phyloP scores from a whole-genome alignment of 35 echinoderm and acorn worm genomes.

The Ophioderma brevispina region DNA sequence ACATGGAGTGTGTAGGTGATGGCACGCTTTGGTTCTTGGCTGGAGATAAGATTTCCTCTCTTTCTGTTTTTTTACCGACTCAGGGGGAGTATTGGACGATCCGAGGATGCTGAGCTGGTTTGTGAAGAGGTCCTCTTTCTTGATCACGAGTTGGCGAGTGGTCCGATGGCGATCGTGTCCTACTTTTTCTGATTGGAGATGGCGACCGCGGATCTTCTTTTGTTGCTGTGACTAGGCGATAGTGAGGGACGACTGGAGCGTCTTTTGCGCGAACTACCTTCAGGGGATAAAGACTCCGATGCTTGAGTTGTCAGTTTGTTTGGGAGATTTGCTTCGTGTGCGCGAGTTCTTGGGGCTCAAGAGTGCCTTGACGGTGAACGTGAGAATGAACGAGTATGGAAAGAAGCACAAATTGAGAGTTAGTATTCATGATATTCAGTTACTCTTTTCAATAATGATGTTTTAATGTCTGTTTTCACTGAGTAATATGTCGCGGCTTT shows the following conservation, averaged over 20 bases:
- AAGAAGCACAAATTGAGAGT: no score
- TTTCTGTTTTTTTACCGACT: background rate
- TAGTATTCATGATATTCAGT: no score
- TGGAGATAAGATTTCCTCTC: background rate
- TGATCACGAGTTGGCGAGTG: background rate
- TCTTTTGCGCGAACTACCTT: background rate
- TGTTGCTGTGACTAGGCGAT: background rate
- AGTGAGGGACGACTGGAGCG: background rate
- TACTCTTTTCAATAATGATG: no score
- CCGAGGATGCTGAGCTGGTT: background rate
- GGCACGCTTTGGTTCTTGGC: background rate
- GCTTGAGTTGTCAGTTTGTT: background rate
- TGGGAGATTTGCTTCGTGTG: background rate
- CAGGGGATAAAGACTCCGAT: background rate
- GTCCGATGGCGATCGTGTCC: background rate
- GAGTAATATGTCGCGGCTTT: no score
- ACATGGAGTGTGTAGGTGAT: background rate
- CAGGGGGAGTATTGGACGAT: background rate
- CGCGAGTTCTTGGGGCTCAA: background rate
- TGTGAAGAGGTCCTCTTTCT: background rate
- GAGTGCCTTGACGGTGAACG: background rate
- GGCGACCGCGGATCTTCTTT: no score
- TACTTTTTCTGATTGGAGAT: background rate
- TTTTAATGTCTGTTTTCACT: no score
- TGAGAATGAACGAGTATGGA: background rate